Conservation (phyloP, 2,888 invertebrate species). For the Loripinus fragilis region DNA sequence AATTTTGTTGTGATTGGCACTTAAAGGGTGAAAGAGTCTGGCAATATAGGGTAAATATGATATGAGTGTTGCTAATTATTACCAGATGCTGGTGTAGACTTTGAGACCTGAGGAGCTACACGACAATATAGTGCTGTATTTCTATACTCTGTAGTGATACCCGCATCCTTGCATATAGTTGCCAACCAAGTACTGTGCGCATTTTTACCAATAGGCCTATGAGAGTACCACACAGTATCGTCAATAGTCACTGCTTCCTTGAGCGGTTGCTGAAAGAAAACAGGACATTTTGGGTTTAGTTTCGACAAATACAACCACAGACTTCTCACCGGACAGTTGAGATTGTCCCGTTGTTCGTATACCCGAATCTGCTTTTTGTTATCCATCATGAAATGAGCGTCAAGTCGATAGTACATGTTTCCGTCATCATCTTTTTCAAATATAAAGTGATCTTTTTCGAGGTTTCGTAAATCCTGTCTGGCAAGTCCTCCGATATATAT, state of each 20-base stretch:
- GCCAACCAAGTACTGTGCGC: constrained; percentile 54
- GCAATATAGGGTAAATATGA: no score
- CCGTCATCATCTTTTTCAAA: constrained; percentile 43
- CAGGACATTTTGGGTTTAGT: constrained; percentile 43
- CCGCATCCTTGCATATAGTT: constrained; percentile 48
- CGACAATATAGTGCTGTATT: constrained; percentile 46
- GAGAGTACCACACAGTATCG: constrained; percentile 47
- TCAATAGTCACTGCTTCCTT: constrained; percentile 22
- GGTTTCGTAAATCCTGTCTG: constrained; percentile 43
- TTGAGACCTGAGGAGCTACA: constrained; percentile 7
- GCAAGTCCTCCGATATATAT: constrained; percentile 57
- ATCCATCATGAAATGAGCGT: constrained; percentile 37
- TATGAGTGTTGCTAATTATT: no score
- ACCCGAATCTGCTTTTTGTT: constrained; percentile 43
- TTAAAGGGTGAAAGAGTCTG: no score
- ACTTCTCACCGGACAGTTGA: constrained; percentile 52
- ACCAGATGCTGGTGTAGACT: neutral
- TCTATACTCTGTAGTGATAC: constrained; percentile 47
- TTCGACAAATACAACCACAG: constrained; percentile 48
- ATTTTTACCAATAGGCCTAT: constrained; percentile 54
- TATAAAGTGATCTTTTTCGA: constrained; percentile 50
- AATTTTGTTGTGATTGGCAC: no score
- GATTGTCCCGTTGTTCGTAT: constrained; percentile 55
- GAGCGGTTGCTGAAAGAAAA: constrained; percentile 55
- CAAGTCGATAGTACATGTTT: constrained; percentile 45